Conservation (phyloP, 2,113 vertebrate species). For the Rhegmatorhina hoffmannsi region DNA sequence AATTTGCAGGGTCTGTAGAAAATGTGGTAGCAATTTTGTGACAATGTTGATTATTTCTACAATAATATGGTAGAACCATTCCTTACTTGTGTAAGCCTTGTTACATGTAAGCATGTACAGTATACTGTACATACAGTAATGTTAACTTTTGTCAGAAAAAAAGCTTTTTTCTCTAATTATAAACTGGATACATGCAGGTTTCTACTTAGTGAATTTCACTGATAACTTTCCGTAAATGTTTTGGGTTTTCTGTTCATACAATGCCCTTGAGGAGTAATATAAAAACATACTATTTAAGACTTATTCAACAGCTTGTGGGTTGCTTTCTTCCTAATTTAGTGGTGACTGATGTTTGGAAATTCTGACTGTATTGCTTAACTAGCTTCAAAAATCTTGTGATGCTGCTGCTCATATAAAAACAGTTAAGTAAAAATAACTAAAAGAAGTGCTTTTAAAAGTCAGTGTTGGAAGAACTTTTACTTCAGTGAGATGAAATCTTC, state of each 20-base stretch:
- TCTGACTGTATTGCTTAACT: neutral
- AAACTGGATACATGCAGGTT: neutral
- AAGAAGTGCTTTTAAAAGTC: neutral
- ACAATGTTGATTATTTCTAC: neutral
- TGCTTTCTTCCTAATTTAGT: conserved; percentile 1
- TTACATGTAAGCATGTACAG: neutral
- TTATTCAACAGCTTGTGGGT: neutral
- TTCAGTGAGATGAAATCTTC: neutral
- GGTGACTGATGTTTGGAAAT: neutral
- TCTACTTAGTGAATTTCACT: neutral
- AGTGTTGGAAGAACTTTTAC: neutral
- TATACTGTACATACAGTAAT: neutral
- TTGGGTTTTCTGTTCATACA: neutral
- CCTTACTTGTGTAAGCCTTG: neutral
- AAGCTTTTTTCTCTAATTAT: neutral
- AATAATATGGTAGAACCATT: neutral
- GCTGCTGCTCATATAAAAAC: conserved; percentile 27
- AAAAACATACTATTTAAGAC: neutral
- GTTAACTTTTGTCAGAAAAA: neutral
- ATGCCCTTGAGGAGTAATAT: neutral
- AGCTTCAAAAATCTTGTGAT: conserved; percentile 40
- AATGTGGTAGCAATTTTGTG: neutral
- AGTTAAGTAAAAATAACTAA: conserved; percentile 39
- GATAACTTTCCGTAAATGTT: neutral
- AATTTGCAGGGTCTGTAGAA: neutral